Conservation (phyloP, 2,888 invertebrate species). For the Thyatira batis region DNA sequence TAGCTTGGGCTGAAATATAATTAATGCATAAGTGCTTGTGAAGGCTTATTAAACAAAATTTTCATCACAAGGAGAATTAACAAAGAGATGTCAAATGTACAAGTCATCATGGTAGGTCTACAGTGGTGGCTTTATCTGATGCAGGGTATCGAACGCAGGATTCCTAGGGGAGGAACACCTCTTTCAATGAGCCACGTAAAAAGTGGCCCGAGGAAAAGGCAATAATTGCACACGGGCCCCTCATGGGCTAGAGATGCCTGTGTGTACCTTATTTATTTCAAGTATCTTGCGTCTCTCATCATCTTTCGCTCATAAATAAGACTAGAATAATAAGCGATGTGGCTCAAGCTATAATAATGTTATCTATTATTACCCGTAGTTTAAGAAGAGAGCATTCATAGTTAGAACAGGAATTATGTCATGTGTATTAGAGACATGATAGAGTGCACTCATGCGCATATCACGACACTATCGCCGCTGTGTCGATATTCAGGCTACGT, state of each 20-base stretch:
- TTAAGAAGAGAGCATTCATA: neutral
- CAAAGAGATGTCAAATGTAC: neutral
- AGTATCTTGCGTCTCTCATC: too few relatives aligned
- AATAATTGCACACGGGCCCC: too few relatives aligned
- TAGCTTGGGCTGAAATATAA: slow-evolving; percentile 85
- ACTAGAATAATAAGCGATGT: too few relatives aligned
- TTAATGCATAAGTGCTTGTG: neutral
- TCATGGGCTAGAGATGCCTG: too few relatives aligned
- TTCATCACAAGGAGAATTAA: neutral
- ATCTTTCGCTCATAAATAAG: too few relatives aligned
- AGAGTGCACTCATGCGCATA: neutral
- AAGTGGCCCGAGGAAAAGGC: too few relatives aligned
- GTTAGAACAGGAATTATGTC: neutral
- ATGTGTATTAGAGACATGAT: neutral
- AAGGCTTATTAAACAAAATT: neutral
- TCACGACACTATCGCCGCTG: neutral
- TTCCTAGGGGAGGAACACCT: too few relatives aligned
- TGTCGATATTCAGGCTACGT: slow-evolving; percentile 15
- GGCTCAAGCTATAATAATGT: too few relatives aligned
- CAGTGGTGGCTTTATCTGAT: too few relatives aligned
- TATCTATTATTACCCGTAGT: neutral
- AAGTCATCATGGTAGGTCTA: neutral
- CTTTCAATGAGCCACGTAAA: too few relatives aligned
- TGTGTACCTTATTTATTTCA: too few relatives aligned
- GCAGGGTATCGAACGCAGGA: too few relatives aligned